phyloP scores from a whole-genome alignment of 35 echinoderm and acorn worm genomes.

The Lytechinus pictus region DNA sequence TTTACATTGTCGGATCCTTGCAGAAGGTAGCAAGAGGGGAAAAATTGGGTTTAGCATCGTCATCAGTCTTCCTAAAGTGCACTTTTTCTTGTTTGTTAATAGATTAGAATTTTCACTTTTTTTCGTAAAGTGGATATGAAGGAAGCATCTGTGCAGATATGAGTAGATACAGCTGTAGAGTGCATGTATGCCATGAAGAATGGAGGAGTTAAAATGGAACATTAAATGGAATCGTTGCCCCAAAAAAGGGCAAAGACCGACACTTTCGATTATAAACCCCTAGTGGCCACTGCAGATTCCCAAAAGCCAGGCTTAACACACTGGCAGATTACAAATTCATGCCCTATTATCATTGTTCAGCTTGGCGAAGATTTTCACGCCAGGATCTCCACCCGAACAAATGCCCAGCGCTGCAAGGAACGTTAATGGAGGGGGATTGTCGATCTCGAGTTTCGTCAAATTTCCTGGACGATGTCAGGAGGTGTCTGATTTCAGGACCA shows the following conservation, averaged over 20 bases:
- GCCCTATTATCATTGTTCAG: slow-evolving; percentile 18
- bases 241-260: slow-evolving; percentile 9
- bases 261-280: neutral
- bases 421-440: slow-evolving; percentile 43
- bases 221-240: neutral
- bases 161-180: neutral
- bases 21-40: neutral
- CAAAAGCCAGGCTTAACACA: slow-evolving; percentile 17
- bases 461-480: slow-evolving; percentile 23
- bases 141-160: neutral
- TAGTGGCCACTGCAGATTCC: neutral
- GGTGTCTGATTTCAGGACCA: neutral
- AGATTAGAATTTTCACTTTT: neutral
- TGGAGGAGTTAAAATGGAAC: neutral
- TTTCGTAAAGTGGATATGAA: neutral
- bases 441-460: slow-evolving; percentile 25
- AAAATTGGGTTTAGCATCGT: neutral
- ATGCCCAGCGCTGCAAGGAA: neutral
- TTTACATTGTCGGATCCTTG: neutral
- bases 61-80: no score
- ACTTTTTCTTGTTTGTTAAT: no score
- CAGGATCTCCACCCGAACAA: slow-evolving; percentile 7
- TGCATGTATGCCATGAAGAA: neutral
- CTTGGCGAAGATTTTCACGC: slow-evolving; percentile 9
- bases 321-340: neutral